Conservation (phyloP, 1,140 invertebrate species). For the Eufriesea mexicana region DNA sequence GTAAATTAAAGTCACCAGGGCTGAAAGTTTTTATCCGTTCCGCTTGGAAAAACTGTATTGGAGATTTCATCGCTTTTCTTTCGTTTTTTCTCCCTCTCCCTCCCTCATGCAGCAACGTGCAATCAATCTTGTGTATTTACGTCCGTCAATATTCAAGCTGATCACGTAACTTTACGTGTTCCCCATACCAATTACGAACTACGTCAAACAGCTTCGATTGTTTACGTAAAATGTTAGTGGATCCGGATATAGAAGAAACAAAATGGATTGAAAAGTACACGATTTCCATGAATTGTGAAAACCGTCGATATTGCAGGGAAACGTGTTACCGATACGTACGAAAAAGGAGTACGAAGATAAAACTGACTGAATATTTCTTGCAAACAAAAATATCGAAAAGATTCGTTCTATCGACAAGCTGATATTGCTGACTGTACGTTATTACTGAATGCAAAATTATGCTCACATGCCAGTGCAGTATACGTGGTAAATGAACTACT, state of each 20-base stretch:
- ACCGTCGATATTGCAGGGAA: neutral
- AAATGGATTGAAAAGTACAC: neutral
- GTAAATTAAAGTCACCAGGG: neutral
- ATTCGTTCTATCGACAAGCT: neutral
- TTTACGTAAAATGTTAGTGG: neutral
- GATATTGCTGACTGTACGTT: neutral
- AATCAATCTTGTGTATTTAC: constrained; percentile 32
- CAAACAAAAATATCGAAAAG: neutral
- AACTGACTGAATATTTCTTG: neutral
- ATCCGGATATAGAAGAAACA: neutral
- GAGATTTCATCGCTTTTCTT: neutral
- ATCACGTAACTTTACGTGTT: constrained; percentile 30
- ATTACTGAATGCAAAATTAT: neutral
- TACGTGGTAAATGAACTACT: neutral
- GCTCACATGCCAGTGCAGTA: neutral
- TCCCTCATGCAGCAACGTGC: neutral
- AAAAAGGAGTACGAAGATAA: neutral
- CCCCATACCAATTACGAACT: constrained; percentile 16
- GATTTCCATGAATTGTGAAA: neutral
- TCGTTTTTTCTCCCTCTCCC: no score
- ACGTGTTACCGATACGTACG: neutral
- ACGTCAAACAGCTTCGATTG: constrained; percentile 4
- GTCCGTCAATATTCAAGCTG: constrained; percentile 33
- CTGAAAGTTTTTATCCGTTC: neutral
- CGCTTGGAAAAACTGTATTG: neutral